These are phyloP conservation scores for Styela clava DNA, from an alignment of 23 tunicate genomes.

Conservation along the genomic window DNA sequence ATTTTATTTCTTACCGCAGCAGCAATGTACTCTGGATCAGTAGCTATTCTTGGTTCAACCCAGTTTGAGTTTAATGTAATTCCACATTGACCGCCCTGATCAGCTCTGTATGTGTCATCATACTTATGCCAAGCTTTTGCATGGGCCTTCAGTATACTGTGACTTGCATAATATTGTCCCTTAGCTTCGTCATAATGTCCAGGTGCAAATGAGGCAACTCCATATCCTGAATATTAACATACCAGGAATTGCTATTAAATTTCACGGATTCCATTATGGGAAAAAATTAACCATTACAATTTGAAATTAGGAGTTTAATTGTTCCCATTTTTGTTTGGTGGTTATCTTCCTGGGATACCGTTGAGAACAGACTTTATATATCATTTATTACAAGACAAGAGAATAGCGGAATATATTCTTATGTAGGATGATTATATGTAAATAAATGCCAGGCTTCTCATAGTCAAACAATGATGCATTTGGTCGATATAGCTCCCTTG, in stretches of 20 bases:
- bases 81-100: slow-evolving; percentile 82
- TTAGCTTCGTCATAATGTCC: slow-evolving; percentile 44
- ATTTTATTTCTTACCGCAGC: slow-evolving; percentile 96
- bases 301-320: background rate
- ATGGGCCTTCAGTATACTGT: slow-evolving; percentile 87
- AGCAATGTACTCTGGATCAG: slow-evolving; percentile 66
- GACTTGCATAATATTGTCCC: slow-evolving; percentile 89
- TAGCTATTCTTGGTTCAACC: slow-evolving; percentile 61
- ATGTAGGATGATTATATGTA: too few species aligned
- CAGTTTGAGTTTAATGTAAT: slow-evolving; percentile 91
- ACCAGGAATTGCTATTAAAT: too few species aligned
- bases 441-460: too few species aligned
- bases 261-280: background rate
- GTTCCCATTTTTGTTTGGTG: background rate
- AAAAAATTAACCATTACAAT: background rate
- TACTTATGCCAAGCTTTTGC: slow-evolving; percentile 79
- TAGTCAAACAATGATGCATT: too few species aligned
- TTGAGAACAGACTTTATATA: too few species aligned
- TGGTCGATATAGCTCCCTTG: too few species aligned
- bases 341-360: background rate
- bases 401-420: too few species aligned
- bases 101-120: slow-evolving; percentile 63
- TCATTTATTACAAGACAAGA: too few species aligned
- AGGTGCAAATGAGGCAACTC: slow-evolving; percentile 84
- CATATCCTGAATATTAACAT: slow-evolving; percentile 75